Evolutionary conservation across 2,113 vertebrate genomes (phyloP), one percentile per base, ranked within the genome.

Genomic region (Rhagologus leucostigma): DNA sequence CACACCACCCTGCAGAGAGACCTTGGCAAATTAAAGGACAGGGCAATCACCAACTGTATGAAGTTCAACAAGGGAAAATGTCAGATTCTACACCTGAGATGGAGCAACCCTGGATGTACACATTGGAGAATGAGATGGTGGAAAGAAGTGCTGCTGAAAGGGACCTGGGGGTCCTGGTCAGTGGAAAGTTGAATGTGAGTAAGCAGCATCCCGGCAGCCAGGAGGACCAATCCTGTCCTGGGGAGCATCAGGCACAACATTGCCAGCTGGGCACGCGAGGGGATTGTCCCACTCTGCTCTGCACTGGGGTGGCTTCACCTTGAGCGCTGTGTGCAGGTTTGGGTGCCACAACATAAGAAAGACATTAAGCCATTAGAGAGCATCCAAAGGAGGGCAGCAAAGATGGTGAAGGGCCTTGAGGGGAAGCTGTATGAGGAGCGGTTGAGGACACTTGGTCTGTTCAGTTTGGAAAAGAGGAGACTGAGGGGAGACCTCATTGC

Each of bases 191-290:
- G 35, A 41, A 49, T 1, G 1, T 20, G 20, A 47, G 5, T 7
- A 19, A 56, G 23, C 24, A 65, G 24, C 24, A 24, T 0, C 16
- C 11, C 3, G 4, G 42, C 30, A 49, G 2, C 10, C 60, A 49
- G 35, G 16, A 3, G 9, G 17, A 4, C 8, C 33, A 46, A 1
- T 3, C 6, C 0, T 30, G 19, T n/a, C 6, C 8, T 49, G 35
- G 27, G 8, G 6, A 0, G 6, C 24, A 41, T 39, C 10, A 75
- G 41, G 42, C 20, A 30, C 42, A 56, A 24, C 15, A 41, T 20
- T 0, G 0, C 11, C 30, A 49, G 42, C 12, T 0, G 0, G 42
- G 13, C 17, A 16, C 16, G 8, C 35, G 24, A 35, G 16, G 14
- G 30, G 24, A 49, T 49, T 75, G 30, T 49, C 16, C 30, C 0